Evolutionary conservation across 2,113 vertebrate species (phyloP), one percentile per base, ranked within the genome.

Genomic region (Mormyrus iriodes): DNA sequence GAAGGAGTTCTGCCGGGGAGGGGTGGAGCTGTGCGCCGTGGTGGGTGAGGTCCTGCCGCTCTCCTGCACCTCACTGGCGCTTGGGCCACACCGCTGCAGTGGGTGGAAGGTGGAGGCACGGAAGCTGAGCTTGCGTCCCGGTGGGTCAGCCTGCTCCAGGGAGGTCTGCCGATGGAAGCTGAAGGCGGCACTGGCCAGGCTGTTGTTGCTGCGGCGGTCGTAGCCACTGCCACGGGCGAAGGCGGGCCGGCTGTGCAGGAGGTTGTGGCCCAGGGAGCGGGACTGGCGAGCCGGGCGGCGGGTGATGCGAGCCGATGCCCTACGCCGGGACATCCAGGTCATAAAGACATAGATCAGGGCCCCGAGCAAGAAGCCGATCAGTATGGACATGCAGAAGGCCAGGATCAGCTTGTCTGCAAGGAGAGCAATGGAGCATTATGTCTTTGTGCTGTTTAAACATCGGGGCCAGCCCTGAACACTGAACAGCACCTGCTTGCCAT

Each of bases 101-200:
- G 98, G 98, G 90, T 99, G 98, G 93, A 99, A 99, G 15, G 98
- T 99, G 3, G 98, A 99, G 0, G 97, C 97, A 0, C 97, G 94
- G 94, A 99, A 99, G 92, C 97, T 98, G 82, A 97, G 95, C 93
- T 99, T 99, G 87, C 97, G 96, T 3, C 97, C 97, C 61, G 97
- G 96, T 1, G 96, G 96, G 88, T 98, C 97, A 0, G 95, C 93
- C 88, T 96, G 97, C 42, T 99, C 98, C 58, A 96, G 92, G 49
- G 97, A 97, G 0, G 96, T 94, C 91, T 99, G 98, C 0, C 97
- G 94, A 92, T 99, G 97, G 93, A 99, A 98, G 44, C 96, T 98
- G 91, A 98, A 97, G 13, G 96, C 95, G 4, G 95, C 95, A 9
- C 97, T 97, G 91, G 97, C 96, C 93, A 99, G 93, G 92, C 97